Percentiles rank a stretch among this genome's conserved stretches.
phyloP scores from a whole-genome alignment of 2,113 vertebrate genomes.

The Neotoma lepida region DNA sequence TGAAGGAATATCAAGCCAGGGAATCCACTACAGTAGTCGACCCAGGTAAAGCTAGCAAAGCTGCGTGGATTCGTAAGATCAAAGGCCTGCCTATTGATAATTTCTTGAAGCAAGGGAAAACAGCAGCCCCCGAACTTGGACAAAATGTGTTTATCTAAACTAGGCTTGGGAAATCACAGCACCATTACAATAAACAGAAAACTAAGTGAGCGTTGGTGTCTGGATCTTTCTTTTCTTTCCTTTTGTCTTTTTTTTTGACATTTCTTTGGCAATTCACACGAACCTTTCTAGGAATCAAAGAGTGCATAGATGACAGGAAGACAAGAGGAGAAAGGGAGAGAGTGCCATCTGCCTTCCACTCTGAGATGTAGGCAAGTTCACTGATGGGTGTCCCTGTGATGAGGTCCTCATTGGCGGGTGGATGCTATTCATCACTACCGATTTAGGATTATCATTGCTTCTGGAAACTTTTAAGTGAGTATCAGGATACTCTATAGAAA shows the following conservation, averaged over 20 bases:
- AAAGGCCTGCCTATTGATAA: slow-evolving; percentile 80
- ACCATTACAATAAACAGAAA: slow-evolving; percentile 52
- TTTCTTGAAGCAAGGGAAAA: slow-evolving; percentile 81
- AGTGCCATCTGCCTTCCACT: neutral
- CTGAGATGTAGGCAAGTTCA: neutral
- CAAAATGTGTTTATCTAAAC: slow-evolving; percentile 82
- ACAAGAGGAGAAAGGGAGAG: neutral
- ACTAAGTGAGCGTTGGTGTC: neutral
- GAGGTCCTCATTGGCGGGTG: neutral
- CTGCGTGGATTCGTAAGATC: slow-evolving; percentile 81
- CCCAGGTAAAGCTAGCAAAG: slow-evolving; percentile 73
- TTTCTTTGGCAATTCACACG: neutral
- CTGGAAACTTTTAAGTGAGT: neutral
- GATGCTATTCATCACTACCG: neutral
- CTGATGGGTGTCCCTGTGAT: neutral
- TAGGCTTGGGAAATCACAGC: slow-evolving; percentile 33
- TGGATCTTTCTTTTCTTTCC: neutral
- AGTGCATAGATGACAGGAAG: neutral
- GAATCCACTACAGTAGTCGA: slow-evolving; percentile 16
- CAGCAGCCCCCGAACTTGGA: slow-evolving; percentile 84
- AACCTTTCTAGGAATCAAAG: slow-evolving; percentile 22
- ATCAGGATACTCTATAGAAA: neutral
- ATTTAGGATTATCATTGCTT: neutral
- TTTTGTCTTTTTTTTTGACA: neutral
- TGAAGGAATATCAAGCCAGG: slow-evolving; percentile 60